Percentiles rank a stretch among this genome's conserved stretches.
These are phyloP conservation scores for Dermochelys coriacea DNA, from an alignment of 2,797 vertebrate species.

Conservation along the genomic window DNA sequence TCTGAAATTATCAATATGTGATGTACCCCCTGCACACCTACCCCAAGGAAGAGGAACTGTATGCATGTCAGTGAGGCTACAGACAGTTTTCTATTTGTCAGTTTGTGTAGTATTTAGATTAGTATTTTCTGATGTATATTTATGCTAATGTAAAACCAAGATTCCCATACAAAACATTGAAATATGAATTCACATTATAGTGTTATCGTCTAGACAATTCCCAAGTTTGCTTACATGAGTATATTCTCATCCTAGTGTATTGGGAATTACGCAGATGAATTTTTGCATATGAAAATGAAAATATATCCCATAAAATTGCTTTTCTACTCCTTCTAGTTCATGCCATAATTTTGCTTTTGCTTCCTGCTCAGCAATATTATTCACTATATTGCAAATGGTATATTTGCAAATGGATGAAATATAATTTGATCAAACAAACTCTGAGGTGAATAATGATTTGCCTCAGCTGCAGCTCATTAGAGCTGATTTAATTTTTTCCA, in stretches of 20 bases:
- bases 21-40: too few relatives aligned
- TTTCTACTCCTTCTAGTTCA: constrained; percentile 49
- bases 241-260: not conserved
- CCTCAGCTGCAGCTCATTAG: constrained; percentile 74
- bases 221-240: not conserved
- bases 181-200: not conserved
- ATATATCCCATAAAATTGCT: constrained; percentile 21
- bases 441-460: constrained; percentile 73
- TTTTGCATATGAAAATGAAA: constrained; percentile 52
- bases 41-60: too few relatives aligned
- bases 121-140: not conserved
- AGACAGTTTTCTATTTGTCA: too few relatives aligned
- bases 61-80: too few relatives aligned
- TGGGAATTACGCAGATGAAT: constrained; percentile 43
- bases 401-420: too few relatives aligned
- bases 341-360: constrained; percentile 57
- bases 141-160: not conserved
- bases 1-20: not conserved
- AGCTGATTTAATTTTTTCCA: constrained; percentile 72
- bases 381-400: constrained; percentile 55
- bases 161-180: not conserved
- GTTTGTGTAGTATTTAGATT: too few relatives aligned
- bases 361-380: constrained; percentile 15
- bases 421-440: constrained; percentile 74
- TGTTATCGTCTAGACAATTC: not conserved